A percentile compares a stretch with the other conserved stretches of the same genome.
Conservation (phyloP, 2,797 vertebrate genomes). For the Margarornis squamiger region DNA sequence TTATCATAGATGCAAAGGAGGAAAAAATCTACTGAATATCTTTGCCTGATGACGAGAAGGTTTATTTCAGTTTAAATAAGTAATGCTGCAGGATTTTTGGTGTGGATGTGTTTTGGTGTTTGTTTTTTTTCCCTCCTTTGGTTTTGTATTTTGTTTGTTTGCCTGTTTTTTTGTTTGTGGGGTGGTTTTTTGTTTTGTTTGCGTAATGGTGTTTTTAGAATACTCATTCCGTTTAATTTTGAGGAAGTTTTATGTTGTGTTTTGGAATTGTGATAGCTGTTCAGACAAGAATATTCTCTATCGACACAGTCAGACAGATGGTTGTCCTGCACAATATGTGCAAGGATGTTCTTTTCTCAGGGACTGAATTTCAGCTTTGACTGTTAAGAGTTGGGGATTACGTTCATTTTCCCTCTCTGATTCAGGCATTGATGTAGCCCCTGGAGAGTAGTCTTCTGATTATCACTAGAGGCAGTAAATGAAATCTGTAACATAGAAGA, state of each 20-base stretch:
- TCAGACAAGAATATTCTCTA: background rate
- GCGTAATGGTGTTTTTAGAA: background rate
- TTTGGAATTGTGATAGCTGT: background rate
- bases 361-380: background rate
- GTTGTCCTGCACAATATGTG: background rate
- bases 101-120: no score
- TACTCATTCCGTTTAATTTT: background rate
- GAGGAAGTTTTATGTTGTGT: background rate
- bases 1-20: background rate
- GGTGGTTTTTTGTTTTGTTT: background rate
- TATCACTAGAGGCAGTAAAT: constrained; percentile 5
- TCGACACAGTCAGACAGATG: background rate
- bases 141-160: no score
- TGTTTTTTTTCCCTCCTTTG: no score
- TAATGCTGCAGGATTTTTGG: background rate
- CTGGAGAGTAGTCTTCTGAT: background rate
- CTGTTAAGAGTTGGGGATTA: background rate
- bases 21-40: background rate
- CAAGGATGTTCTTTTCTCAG: constrained; percentile 28
- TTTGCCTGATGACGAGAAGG: background rate
- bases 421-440: background rate
- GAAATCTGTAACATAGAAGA: background rate
- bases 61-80: background rate
- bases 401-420: background rate
- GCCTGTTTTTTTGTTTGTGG: background rate